Percentiles rank a stretch among this genome's conserved stretches.
phyloP scores from a whole-genome alignment of 2,797 vertebrate genomes.

The Moxostoma hubbsi region DNA sequence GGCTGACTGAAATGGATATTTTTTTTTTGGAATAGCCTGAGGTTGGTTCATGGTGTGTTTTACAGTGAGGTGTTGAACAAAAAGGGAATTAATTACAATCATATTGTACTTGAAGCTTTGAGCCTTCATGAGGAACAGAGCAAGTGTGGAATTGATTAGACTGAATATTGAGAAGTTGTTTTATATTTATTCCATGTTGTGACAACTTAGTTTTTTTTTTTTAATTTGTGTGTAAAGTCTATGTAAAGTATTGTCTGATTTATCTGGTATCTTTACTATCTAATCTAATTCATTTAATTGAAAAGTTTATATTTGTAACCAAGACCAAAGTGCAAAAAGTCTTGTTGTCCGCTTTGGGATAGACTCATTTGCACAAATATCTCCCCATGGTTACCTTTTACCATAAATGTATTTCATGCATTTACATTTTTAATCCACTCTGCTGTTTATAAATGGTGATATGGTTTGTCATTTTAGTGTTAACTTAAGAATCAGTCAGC shows the following conservation, averaged over 20 bases:
- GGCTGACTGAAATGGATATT: conserved; percentile 34
- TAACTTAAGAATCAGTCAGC: conserved; percentile 16
- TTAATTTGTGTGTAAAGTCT: neutral
- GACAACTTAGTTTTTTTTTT: conserved; percentile 17
- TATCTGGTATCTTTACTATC: neutral
- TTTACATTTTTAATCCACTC: too few species aligned
- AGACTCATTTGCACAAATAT: neutral
- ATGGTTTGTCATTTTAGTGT: neutral
- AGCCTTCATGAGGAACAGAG: neutral
- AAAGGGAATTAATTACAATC: conserved; percentile 15
- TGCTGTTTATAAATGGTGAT: too few species aligned
- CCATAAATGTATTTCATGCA: neutral
- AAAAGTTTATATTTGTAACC: neutral
- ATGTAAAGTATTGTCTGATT: neutral
- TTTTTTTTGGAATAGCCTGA: neutral
- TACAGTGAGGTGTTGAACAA: neutral
- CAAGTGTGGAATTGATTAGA: neutral
- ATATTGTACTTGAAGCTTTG: neutral
- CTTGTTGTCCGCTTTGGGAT: neutral
- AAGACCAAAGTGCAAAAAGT: neutral
- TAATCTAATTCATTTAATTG: neutral
- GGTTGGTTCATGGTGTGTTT: neutral
- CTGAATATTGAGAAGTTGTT: conserved; percentile 1
- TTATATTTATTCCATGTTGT: conserved; percentile 32
- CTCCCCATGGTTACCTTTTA: neutral